Percentiles rank a stretch among this genome's conserved stretches.
phyloP scores from a whole-genome alignment of 2,797 vertebrate genomes.

The Anguilla anguilla region DNA sequence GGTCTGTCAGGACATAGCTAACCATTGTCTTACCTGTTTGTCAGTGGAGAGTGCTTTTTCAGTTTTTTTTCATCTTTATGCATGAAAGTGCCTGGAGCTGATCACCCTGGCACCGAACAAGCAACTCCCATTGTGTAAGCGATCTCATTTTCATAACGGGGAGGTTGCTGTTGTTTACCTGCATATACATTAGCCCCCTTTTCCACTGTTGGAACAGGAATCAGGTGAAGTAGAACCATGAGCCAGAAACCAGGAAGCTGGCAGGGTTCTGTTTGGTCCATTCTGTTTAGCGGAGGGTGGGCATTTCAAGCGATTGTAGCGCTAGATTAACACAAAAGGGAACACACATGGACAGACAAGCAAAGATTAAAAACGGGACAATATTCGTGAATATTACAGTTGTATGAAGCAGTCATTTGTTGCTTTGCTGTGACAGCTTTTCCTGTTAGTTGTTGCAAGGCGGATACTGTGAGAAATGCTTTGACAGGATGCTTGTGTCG shows the following conservation, averaged over 20 bases:
- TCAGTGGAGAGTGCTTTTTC: conserved; percentile 23
- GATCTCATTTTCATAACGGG: conserved; percentile 48
- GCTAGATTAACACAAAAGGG: background rate
- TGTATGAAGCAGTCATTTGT: background rate
- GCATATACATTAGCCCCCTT: background rate
- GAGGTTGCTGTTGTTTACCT: conserved; percentile 44
- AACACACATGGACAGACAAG: background rate
- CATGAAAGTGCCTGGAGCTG: conserved; percentile 31
- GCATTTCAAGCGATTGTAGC: background rate
- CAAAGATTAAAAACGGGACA: background rate
- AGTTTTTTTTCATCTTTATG: conserved; percentile 18
- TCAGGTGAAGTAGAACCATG: conserved; percentile 8
- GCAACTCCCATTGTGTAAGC: conserved; percentile 28
- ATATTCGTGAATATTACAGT: background rate
- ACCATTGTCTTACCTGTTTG: conserved; percentile 26
- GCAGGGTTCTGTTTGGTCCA: background rate
- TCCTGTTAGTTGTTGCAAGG: background rate
- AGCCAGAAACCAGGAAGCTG: conserved; percentile 9
- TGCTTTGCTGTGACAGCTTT: background rate
- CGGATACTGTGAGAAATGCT: background rate
- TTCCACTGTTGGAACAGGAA: conserved; percentile 18
- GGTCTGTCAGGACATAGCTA: background rate
- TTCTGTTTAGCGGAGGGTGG: background rate
- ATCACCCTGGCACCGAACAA: conserved; percentile 31
- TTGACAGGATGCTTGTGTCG: background rate